A percentile compares a stretch with the other conserved stretches of the same genome.
Conservation (phyloP, 1,140 invertebrate genomes). For the Brachionus paranguensis region DNA sequence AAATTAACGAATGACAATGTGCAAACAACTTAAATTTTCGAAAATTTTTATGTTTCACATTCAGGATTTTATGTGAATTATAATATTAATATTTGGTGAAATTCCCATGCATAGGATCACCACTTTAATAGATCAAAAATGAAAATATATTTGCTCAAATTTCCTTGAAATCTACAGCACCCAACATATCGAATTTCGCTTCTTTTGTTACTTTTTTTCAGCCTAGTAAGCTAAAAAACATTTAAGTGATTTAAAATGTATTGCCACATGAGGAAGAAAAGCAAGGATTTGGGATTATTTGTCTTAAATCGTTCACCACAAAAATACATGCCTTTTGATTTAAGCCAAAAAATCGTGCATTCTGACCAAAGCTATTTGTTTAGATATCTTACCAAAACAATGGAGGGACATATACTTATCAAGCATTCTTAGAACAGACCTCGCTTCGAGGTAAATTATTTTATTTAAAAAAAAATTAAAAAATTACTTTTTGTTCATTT, state of each 20-base stretch:
- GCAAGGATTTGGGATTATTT: not conserved
- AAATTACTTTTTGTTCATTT: not conserved
- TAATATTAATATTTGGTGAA: too few relatives aligned
- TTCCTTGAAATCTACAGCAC: too few relatives aligned
- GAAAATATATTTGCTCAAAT: too few relatives aligned
- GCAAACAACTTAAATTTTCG: too few relatives aligned
- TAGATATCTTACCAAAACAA: constrained; percentile 4
- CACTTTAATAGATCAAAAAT: too few relatives aligned
- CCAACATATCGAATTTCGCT: not conserved
- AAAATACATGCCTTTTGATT: constrained; percentile 14
- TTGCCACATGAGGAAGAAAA: not conserved
- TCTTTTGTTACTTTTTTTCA: not conserved
- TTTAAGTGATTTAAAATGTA: not conserved
- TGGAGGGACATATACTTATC: not conserved
- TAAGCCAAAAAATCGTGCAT: constrained; percentile 32
- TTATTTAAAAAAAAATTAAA: not conserved
- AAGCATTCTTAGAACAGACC: not conserved
- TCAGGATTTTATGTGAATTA: too few relatives aligned
- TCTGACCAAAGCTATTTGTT: constrained; percentile 1
- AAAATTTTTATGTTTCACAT: too few relatives aligned
- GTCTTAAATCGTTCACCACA: not conserved
- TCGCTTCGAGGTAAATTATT: not conserved
- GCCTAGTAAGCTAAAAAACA: not conserved
- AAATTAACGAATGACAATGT: too few relatives aligned
- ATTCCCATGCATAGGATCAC: too few relatives aligned